Evolutionary conservation across 2,113 vertebrate species (phyloP).

Genomic region (Coreoperca whiteheadi): DNA sequence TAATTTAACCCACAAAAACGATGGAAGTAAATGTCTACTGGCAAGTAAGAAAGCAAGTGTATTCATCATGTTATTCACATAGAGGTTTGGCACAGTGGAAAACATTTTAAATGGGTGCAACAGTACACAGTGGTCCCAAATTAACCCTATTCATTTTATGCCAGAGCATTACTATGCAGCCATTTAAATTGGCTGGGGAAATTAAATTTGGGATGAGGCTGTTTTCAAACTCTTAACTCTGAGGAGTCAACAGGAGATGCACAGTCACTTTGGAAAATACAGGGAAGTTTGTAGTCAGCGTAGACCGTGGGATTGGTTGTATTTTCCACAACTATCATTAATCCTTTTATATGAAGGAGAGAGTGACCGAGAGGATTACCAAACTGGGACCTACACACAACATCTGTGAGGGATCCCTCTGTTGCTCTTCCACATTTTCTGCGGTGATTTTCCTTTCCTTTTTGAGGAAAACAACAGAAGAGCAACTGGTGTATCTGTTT

Average conservation of each 20-base stretch:
- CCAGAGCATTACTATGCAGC: neutral
- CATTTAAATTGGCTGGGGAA: constrained; percentile 26
- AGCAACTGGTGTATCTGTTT: neutral
- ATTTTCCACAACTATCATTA: neutral
- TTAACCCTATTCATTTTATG: constrained; percentile 1
- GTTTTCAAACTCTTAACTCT: constrained; percentile 27
- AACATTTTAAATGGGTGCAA: constrained; percentile 1
- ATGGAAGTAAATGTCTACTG: neutral
- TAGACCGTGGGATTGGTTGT: neutral
- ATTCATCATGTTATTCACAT: neutral
- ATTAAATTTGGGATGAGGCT: constrained; percentile 50
- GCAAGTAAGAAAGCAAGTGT: neutral
- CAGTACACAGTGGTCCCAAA: neutral
- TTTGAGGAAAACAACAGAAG: too few species aligned
- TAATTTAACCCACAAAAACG: neutral
- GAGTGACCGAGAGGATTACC: neutral
- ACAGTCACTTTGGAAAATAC: constrained; percentile 9
- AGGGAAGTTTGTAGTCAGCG: neutral
- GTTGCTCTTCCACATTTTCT: neutral
- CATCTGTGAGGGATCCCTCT: neutral
- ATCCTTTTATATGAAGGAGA: neutral
- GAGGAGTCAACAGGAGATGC: constrained; percentile 11
- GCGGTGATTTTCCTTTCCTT: neutral
- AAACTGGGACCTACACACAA: neutral
- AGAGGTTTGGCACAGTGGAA: neutral